Evolutionary conservation across 1,140 invertebrate species (phyloP).

Genomic region (Cardiocondyla obscurior): DNA sequence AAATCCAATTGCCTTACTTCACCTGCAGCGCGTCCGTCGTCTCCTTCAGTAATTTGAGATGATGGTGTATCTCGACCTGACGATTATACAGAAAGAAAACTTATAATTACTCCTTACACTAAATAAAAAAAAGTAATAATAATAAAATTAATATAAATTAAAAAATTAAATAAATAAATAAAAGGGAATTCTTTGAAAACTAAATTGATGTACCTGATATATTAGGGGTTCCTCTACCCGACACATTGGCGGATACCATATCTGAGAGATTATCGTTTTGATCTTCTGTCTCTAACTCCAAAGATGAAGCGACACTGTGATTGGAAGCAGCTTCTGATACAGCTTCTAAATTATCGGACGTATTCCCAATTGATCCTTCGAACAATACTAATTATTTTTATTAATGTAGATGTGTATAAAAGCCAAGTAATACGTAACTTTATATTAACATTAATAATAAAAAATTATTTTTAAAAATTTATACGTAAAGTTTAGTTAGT

Average conservation of each 20-base stretch:
- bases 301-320: slow-evolving; percentile 96
- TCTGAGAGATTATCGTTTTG: slow-evolving; percentile 97
- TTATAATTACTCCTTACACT: background rate
- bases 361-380: slow-evolving; percentile 91
- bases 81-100: slow-evolving; percentile 72
- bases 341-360: slow-evolving; percentile 96
- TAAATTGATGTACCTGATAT: slow-evolving; percentile 90
- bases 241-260: slow-evolving; percentile 96
- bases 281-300: slow-evolving; percentile 93
- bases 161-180: too few relatives aligned
- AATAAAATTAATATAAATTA: slow-evolving; percentile 76
- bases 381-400: slow-evolving; percentile 77
- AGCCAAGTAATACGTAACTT: background rate
- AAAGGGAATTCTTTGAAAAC: background rate
- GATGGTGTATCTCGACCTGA: slow-evolving; percentile 96
- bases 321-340: slow-evolving; percentile 97
- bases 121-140: background rate
- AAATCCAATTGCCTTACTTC: slow-evolving; percentile 83
- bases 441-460: slow-evolving; percentile 3
- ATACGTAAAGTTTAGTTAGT: background rate
- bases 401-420: slow-evolving; percentile 28
- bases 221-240: slow-evolving; percentile 94
- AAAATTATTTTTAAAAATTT: background rate
- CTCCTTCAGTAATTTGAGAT: slow-evolving; percentile 94
- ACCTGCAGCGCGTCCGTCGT: slow-evolving; percentile 84